phyloP scores from a whole-genome alignment of 2,113 vertebrate species.

The Nicator chloris region DNA sequence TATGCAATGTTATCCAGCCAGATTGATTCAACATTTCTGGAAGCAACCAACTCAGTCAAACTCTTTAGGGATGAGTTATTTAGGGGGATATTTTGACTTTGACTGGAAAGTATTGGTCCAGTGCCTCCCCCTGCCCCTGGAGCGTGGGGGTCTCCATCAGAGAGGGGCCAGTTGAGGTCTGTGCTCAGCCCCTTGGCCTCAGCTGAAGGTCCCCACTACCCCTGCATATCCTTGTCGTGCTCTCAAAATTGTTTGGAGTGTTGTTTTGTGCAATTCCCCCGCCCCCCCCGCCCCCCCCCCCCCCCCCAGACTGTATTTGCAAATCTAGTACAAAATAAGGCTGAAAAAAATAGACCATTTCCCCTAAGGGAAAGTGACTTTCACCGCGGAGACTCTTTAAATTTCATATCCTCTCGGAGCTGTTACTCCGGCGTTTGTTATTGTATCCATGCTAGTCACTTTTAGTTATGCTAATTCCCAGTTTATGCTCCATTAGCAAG shows the following conservation, averaged over 20 bases:
- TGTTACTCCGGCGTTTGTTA: background rate
- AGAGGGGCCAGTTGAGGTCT: background rate
- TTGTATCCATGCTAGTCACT: background rate
- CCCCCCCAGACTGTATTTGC: background rate
- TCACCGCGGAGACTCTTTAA: background rate
- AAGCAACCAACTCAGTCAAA: background rate
- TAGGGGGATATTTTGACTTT: background rate
- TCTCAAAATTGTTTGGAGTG: background rate
- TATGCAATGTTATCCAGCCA: background rate
- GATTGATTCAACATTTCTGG: background rate
- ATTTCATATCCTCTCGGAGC: background rate
- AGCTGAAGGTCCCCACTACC: background rate
- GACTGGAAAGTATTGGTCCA: background rate
- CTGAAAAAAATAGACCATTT: background rate
- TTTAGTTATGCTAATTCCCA: conserved; percentile 30
- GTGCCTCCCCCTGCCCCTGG: background rate
- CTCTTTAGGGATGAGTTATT: background rate
- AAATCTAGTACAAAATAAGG: background rate
- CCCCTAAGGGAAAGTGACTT: conserved; percentile 48
- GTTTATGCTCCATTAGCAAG: background rate
- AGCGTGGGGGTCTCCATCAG: background rate
- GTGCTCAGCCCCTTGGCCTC: background rate
- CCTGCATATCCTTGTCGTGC: background rate
- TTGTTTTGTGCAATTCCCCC: background rate
- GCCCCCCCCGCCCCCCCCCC: too few species aligned